A percentile compares a stretch with the other conserved stretches of the same genome.
Evolutionary conservation across 2,113 vertebrate species (phyloP).

Genomic region (Pituophis catenifer): DNA sequence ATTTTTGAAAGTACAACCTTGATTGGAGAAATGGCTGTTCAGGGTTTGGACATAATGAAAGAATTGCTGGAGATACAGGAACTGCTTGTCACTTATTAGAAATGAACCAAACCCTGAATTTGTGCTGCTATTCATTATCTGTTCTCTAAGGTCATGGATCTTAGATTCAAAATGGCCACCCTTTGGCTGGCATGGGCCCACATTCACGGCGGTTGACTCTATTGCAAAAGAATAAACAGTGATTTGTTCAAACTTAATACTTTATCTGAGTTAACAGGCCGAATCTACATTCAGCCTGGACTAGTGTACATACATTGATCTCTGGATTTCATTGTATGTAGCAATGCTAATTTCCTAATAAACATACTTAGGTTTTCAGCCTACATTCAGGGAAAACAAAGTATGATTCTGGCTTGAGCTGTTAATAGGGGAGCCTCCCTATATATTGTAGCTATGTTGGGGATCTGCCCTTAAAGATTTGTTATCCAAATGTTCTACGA

Average conservation of each 20-base stretch:
- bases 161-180: not conserved
- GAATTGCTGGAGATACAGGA: not conserved
- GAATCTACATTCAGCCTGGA: not conserved
- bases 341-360: not conserved
- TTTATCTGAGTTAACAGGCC: not conserved
- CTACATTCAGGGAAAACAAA: not conserved
- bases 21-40: not conserved
- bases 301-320: not conserved
- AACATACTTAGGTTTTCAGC: not conserved
- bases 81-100: not conserved
- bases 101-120: not conserved
- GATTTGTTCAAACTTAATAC: not conserved
- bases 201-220: not conserved
- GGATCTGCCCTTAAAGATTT: not conserved
- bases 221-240: not conserved
- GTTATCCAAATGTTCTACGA: not conserved
- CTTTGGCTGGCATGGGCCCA: not conserved
- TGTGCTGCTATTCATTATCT: not conserved
- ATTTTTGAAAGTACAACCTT: not conserved
- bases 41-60: not conserved
- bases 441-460: not conserved
- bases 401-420: not conserved
- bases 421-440: not conserved
- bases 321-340: not conserved
- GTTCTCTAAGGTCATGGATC: not conserved